A percentile compares a stretch with the other conserved stretches of the same genome.
phyloP scores from a whole-genome alignment of 2,888 invertebrate genomes.

The Pseudoips prasinana region DNA sequence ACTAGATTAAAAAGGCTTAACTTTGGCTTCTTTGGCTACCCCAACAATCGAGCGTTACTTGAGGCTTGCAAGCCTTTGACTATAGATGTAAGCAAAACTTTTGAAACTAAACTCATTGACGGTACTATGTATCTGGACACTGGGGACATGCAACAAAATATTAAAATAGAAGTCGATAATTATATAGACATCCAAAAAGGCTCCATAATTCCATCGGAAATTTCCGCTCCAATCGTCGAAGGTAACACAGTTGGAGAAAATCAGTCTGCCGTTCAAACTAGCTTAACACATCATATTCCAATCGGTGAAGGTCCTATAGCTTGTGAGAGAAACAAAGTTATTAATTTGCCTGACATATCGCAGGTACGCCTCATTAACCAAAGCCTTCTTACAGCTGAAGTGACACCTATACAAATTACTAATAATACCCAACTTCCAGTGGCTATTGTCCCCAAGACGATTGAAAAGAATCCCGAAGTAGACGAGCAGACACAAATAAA shows the following conservation, averaged over 20 bases:
- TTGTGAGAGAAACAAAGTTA: conserved; percentile 51
- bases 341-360: conserved; percentile 56
- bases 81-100: conserved; percentile 62
- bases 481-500: no score
- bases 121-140: conserved; percentile 53
- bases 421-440: conserved; percentile 19
- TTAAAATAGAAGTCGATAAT: conserved; percentile 10
- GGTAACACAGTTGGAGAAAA: no score
- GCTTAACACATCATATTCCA: no score
- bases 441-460: conserved; percentile 7
- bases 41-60: conserved; percentile 52
- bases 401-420: conserved; percentile 50
- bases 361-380: conserved; percentile 59
- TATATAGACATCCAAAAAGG: no score
- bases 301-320: conserved; percentile 51
- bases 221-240: no score
- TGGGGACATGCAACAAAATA: conserved; percentile 4
- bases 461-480: no score
- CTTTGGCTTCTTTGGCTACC: conserved; percentile 55
- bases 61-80: conserved; percentile 63
- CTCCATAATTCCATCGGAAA: no score
- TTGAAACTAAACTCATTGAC: conserved; percentile 56
- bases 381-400: conserved; percentile 59
- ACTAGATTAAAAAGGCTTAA: conserved; percentile 61
- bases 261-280: no score